These are phyloP conservation scores for Zosterops hypoxanthus DNA, from an alignment of 2,113 vertebrate genomes.

Conservation along the genomic window DNA sequence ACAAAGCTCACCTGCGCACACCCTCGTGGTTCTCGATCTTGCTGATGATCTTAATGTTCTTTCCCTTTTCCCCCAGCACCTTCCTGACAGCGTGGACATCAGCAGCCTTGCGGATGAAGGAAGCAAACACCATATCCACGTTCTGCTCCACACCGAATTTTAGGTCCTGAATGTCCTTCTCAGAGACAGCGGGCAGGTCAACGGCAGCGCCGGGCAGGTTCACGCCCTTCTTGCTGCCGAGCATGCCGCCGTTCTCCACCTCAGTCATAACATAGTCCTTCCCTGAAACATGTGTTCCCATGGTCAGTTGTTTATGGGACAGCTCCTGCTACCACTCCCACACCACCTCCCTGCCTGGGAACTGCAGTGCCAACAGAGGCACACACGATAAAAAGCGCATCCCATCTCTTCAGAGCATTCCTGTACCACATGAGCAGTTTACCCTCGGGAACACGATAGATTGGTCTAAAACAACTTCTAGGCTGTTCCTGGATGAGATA, in stretches of 20 bases:
- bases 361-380: rapidly evolving
- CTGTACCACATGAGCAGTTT: rapidly evolving
- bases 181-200: constrained; percentile 90
- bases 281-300: constrained; percentile 70
- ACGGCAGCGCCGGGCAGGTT: constrained; percentile 93
- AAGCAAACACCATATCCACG: constrained; percentile 97
- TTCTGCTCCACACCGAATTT: constrained; percentile 93
- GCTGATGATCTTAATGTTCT: constrained; percentile 97
- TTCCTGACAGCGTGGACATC: constrained; percentile 93
- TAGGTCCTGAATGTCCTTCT: constrained; percentile 94
- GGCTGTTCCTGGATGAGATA: neutral
- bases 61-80: constrained; percentile 93
- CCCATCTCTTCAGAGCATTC: neutral
- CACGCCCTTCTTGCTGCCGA: constrained; percentile 98
- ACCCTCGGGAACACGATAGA: neutral
- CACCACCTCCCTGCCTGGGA: neutral
- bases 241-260: constrained; percentile 87
- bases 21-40: constrained; percentile 99
- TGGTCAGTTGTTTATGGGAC: neutral
- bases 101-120: constrained; percentile 94
- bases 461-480: neutral
- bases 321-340: neutral
- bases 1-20: constrained; percentile 84
- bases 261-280: constrained; percentile 83
- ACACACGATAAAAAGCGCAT: rapidly evolving